Conservation (phyloP, 2,888 invertebrate species). For the Drosophila cognata region DNA sequence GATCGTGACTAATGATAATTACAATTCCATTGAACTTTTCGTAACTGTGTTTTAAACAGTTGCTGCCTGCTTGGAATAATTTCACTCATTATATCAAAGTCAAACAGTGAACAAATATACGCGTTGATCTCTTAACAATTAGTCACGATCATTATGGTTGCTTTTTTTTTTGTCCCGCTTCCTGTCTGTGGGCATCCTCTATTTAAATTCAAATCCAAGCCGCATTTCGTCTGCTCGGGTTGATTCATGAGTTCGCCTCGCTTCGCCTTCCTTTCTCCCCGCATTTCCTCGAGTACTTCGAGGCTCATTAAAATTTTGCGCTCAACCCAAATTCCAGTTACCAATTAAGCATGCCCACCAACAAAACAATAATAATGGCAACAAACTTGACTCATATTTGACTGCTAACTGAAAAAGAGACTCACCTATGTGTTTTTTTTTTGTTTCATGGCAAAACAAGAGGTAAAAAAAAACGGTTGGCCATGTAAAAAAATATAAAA, state of each 20-base stretch:
- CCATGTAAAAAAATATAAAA: slow-evolving; percentile 14
- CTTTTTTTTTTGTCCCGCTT: slow-evolving; percentile 14
- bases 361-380: slow-evolving; percentile 28
- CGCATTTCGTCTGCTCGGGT: slow-evolving; percentile 18
- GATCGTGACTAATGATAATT: slow-evolving; percentile 45
- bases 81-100: slow-evolving; percentile 8
- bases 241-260: slow-evolving; percentile 40
- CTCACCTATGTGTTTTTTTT: slow-evolving; percentile 27
- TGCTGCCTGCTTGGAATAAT: slow-evolving; percentile 14
- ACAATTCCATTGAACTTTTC: slow-evolving; percentile 37
- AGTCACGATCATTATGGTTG: slow-evolving; percentile 44
- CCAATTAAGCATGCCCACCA: slow-evolving; percentile 67
- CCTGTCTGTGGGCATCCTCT: slow-evolving; percentile 39
- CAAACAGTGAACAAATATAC: slow-evolving; percentile 1
- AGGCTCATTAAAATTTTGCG: slow-evolving; percentile 64
- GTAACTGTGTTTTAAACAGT: slow-evolving; percentile 16
- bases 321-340: slow-evolving; percentile 64
- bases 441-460: slow-evolving; percentile 28
- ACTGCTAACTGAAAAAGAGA: slow-evolving; percentile 9
- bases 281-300: slow-evolving; percentile 21
- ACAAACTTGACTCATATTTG: slow-evolving; percentile 68
- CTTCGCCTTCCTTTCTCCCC: too few species aligned
- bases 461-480: slow-evolving; percentile 49
- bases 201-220: slow-evolving; percentile 42
- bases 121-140: slow-evolving; percentile 28